These are phyloP conservation scores for Drosophila falleni DNA, from an alignment of 2,888 invertebrate genomes.

Conservation along the genomic window DNA sequence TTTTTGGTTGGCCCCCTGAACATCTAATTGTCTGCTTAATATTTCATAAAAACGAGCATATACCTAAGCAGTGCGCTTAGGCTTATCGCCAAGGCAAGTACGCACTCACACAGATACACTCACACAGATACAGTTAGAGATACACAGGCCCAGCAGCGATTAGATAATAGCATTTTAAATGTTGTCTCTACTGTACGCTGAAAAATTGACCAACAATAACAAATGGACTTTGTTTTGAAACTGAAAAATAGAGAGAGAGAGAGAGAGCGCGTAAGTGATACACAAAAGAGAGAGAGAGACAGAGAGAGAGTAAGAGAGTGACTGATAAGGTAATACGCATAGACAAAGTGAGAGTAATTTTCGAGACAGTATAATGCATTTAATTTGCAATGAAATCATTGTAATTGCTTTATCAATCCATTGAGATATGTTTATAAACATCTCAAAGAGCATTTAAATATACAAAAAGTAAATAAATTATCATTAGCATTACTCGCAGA, in stretches of 20 bases:
- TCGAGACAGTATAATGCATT: slow-evolving; percentile 9
- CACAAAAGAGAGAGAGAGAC: neutral
- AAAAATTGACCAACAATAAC: slow-evolving; percentile 68
- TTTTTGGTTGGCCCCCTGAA: slow-evolving; percentile 32
- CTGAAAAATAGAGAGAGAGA: slow-evolving; percentile 43
- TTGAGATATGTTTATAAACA: slow-evolving; percentile 16
- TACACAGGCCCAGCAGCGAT: slow-evolving; percentile 43
- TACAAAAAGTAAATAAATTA: neutral
- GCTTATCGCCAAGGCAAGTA: slow-evolving; percentile 63
- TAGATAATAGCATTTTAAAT: slow-evolving; percentile 74
- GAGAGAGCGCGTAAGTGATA: slow-evolving; percentile 12
- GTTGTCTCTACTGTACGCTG: slow-evolving; percentile 75
- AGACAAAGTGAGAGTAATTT: neutral
- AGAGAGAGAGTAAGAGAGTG: neutral
- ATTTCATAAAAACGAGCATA: slow-evolving; percentile 51
- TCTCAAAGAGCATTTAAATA: neutral
- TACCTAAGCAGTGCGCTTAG: slow-evolving; percentile 56
- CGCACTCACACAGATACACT: slow-evolving; percentile 17
- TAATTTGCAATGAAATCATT: neutral
- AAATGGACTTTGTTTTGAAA: slow-evolving; percentile 76
- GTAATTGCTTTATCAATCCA: slow-evolving; percentile 2
- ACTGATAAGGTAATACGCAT: slow-evolving; percentile 14
- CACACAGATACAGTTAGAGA: slow-evolving; percentile 7
- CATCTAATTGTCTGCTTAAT: slow-evolving; percentile 53
- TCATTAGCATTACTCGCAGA: neutral